Conservation (phyloP, 2,113 vertebrate genomes). For the Psilopsiagon aurifrons region DNA sequence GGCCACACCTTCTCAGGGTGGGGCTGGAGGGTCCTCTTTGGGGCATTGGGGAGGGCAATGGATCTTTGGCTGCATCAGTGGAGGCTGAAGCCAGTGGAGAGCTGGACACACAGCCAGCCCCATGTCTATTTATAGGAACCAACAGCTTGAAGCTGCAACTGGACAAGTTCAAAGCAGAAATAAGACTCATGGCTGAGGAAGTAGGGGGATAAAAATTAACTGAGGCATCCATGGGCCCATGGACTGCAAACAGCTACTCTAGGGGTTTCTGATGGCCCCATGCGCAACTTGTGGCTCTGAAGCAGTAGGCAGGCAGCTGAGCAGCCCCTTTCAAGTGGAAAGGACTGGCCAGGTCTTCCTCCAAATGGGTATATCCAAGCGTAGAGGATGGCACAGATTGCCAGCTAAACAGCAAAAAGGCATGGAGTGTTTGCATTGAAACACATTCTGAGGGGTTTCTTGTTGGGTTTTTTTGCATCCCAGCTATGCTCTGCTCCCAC, state of each 20-base stretch:
- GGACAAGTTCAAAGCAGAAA: neutral
- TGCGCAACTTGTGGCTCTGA: neutral
- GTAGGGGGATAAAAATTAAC: neutral
- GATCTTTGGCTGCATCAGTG: neutral
- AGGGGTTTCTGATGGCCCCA: neutral
- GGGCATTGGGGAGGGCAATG: neutral
- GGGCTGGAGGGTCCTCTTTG: neutral
- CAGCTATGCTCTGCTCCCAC: neutral
- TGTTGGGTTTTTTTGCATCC: neutral
- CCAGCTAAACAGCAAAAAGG: neutral
- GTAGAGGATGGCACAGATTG: neutral
- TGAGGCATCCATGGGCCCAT: neutral
- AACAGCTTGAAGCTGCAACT: neutral
- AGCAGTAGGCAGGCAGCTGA: neutral
- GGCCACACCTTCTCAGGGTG: neutral
- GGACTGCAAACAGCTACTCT: neutral
- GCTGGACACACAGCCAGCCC: neutral
- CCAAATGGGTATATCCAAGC: fast-evolving
- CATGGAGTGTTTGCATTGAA: neutral
- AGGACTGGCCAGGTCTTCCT: neutral
- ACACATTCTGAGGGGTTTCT: neutral
- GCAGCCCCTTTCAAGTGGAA: neutral
- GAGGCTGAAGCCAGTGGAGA: neutral
- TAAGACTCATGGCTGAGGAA: neutral
- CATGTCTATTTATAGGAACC: neutral